Percentiles rank a stretch among this genome's conserved stretches.
These are phyloP conservation scores for Serrognathus titanus DNA, from an alignment of 2,888 invertebrate species.

Conservation along the genomic window DNA sequence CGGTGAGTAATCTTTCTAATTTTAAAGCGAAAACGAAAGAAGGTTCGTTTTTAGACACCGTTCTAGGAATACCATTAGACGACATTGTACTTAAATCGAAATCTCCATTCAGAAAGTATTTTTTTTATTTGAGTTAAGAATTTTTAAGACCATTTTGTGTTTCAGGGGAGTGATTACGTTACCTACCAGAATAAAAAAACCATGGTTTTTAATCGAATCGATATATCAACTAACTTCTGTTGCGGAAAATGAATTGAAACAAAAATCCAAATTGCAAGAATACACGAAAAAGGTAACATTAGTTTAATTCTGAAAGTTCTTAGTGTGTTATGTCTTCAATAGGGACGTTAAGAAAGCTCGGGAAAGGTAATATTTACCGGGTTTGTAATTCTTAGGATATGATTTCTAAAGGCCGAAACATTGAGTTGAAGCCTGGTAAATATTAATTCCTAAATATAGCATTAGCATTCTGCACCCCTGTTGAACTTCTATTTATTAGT, in stretches of 20 bases:
- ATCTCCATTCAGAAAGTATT: constrained; percentile 55
- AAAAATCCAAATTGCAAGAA: constrained; percentile 50
- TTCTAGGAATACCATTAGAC: constrained; percentile 52
- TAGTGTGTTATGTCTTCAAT: too few relatives aligned
- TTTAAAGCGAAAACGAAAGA: too few relatives aligned
- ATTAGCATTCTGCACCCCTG: too few relatives aligned
- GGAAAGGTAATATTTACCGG: too few relatives aligned
- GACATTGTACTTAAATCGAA: constrained; percentile 43
- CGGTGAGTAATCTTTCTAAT: constrained; percentile 43
- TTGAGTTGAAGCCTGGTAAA: too few relatives aligned
- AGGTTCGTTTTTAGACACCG: constrained; percentile 47
- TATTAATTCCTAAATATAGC: too few relatives aligned
- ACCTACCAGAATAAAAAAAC: constrained; percentile 51
- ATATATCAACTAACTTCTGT: constrained; percentile 54
- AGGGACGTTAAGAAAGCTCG: too few relatives aligned
- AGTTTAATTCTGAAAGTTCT: background rate
- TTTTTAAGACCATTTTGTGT: constrained; percentile 18
- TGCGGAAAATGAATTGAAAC: constrained; percentile 52
- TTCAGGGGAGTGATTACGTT: constrained; percentile 54
- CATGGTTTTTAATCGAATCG: constrained; percentile 57
- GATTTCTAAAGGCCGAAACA: too few relatives aligned
- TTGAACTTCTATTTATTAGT: too few relatives aligned
- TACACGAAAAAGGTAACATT: constrained; percentile 48
- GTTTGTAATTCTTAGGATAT: too few relatives aligned
- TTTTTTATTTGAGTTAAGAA: constrained; percentile 29